phyloP scores from a whole-genome alignment of 2,888 invertebrate species.

The Ophion costatus region DNA sequence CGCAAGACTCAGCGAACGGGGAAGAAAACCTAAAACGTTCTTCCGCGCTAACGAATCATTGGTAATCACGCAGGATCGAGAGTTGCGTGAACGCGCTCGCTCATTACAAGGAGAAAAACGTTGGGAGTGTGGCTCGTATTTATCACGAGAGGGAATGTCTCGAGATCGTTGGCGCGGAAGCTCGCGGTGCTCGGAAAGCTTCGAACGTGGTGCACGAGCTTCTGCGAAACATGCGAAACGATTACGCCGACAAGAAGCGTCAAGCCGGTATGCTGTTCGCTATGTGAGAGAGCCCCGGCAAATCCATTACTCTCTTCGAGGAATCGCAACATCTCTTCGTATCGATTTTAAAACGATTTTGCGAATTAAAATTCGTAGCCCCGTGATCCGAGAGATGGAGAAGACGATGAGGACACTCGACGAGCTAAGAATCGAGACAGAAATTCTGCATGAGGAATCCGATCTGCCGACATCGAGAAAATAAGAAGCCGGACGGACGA shows the following conservation, averaged over 20 bases:
- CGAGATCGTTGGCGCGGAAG: constrained; percentile 22
- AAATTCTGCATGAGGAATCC: not conserved
- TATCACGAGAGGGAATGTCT: constrained; percentile 58
- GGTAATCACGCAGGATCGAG: constrained; percentile 64
- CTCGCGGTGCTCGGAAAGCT: constrained; percentile 37
- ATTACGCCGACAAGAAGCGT: constrained; percentile 60
- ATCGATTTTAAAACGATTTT: not conserved
- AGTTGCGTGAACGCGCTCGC: constrained; percentile 66
- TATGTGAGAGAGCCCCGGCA: constrained; percentile 65
- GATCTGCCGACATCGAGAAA: constrained; percentile 17
- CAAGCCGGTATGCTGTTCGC: constrained; percentile 72
- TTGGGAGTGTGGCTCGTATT: constrained; percentile 67
- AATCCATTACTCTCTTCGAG: not conserved
- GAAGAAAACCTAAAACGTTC: not conserved
- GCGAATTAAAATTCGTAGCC: constrained; percentile 50
- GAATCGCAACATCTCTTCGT: not conserved
- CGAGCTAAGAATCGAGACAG: constrained; percentile 60
- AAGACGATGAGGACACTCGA: constrained; percentile 62
- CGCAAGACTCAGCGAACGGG: not conserved
- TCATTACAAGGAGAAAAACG: constrained; percentile 73
- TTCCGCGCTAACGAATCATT: too few relatives aligned
- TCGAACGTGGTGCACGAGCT: constrained; percentile 52
- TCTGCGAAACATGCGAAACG: constrained; percentile 55
- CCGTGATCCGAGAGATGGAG: constrained; percentile 71
- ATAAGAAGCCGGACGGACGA: not conserved